Base-by-base conservation (phyloP, 92 coral and sea anemone genomes). In the Meandrina meandrites region DNA sequence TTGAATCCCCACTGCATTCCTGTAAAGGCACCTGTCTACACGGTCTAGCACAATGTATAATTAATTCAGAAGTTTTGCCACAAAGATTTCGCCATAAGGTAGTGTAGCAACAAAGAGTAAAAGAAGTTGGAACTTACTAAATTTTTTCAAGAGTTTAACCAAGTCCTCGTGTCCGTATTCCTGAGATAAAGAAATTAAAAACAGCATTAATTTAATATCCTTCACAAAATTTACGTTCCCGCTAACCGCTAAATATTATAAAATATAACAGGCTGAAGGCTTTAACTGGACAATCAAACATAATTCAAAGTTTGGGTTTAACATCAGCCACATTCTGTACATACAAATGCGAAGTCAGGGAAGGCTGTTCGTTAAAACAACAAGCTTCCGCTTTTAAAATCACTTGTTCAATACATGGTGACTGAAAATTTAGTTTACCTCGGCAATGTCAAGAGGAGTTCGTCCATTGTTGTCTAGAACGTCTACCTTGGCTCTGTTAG, bases 81-180 rank as follows among this genome's bases (percentile, higher is more conserved):
- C 30, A 19, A 36, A 27, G 27, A 5, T 17, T 36, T 73, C n/a
- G 50, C 4, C 28, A 66, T 66, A 73, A 14, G 48, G 36, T 36
- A 21, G 64, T 34, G 34, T 6, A 22, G 0, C 6, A 31, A 27
- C 8, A n/a, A 12, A 50, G 35, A 42, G 57, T 13, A 34, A 10
- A 35, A 54, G 2, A 70, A 14, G 34, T 14, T 32, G 21, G n/a
- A 35, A 95, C 98, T 92, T 94, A 96, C 98, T 91, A 79, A 96
- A 93, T 71, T 94, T 93, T 71, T 89, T 93, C 76, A 97, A 83
- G 68, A 97, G 92, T 79, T 93, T 92, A 17, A 91, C 94, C 42
- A 97, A 88, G 10, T 93, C 92, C 34, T 94, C 95, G 53, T 97
- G 94, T 3, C 93, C 95, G 75, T 97, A 97, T 82, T 97, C 99